Evolutionary conservation across 1,140 invertebrate genomes (phyloP).

Genomic region (Leptopilina boulardi): DNA sequence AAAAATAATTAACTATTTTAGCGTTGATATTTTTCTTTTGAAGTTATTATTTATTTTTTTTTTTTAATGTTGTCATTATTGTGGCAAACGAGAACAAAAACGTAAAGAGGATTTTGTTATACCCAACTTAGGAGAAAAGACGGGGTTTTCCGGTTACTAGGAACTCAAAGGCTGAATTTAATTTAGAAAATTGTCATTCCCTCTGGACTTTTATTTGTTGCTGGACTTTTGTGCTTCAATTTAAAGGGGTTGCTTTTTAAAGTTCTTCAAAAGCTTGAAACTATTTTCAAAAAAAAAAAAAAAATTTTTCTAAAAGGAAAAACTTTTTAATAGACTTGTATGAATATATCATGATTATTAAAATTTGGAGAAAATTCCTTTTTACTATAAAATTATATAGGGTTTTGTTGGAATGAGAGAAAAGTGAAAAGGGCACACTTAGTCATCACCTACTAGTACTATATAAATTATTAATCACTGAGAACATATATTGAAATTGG

Average conservation of each 20-base stretch:
- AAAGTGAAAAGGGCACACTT: background rate
- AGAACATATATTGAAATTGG: constrained; percentile 2
- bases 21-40: background rate
- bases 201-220: constrained; percentile 6
- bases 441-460: background rate
- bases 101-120: background rate
- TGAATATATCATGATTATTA: too few species aligned
- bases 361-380: too few species aligned
- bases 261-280: background rate
- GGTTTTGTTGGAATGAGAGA: background rate
- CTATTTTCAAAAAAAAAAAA: background rate
- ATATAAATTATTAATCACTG: constrained; percentile 18
- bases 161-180: constrained; percentile 17
- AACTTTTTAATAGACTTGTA: too few species aligned
- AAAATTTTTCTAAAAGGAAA: too few species aligned
- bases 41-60: too few species aligned
- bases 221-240: background rate
- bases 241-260: background rate
- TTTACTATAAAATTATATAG: too few species aligned
- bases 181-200: constrained; percentile 15
- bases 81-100: background rate
- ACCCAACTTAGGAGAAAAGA: background rate
- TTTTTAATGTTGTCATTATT: background rate
- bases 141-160: background rate
- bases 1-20: background rate